Conservation (phyloP, 2,113 vertebrate genomes). For the Entelurus aequoreus region DNA sequence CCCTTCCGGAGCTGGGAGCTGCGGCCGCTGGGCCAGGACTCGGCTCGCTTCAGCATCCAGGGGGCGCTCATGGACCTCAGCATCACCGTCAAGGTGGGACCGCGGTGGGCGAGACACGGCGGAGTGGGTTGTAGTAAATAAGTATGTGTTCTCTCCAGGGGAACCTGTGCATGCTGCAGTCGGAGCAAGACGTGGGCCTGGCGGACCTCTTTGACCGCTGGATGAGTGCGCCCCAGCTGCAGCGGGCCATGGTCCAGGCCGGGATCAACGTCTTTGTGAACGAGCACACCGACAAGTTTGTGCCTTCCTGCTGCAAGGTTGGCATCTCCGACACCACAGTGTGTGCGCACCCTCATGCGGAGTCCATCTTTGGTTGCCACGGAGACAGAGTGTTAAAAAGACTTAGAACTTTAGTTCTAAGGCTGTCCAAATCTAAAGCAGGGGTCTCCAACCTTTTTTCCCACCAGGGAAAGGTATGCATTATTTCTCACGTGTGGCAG, state of each 20-base stretch:
- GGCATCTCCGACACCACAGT: not conserved
- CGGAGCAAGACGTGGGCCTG: slow-evolving; percentile 39
- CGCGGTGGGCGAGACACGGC: not conserved
- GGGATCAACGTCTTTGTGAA: slow-evolving; percentile 87
- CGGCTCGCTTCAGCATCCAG: slow-evolving; percentile 64
- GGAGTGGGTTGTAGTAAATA: not conserved
- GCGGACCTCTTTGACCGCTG: slow-evolving; percentile 72
- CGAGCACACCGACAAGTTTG: slow-evolving; percentile 71
- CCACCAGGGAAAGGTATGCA: too few species aligned
- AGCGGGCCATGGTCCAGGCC: slow-evolving; percentile 66
- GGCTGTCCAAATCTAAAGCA: too few species aligned
- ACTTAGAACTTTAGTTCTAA: too few species aligned
- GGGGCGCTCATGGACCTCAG: slow-evolving; percentile 70
- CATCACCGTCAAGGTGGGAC: slow-evolving; percentile 78
- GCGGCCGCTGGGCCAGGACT: slow-evolving; percentile 62
- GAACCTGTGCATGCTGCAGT: slow-evolving; percentile 75
- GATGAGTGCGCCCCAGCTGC: slow-evolving; percentile 71
- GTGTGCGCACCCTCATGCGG: too few species aligned
- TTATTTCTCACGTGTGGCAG: too few species aligned
- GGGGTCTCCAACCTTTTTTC: too few species aligned
- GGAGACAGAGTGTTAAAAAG: too few species aligned
- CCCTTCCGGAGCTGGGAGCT: slow-evolving; percentile 85
- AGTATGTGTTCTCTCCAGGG: slow-evolving; percentile 59
- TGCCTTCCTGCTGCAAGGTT: slow-evolving; percentile 72
- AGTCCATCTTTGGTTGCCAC: too few species aligned